These are phyloP conservation scores for Rallus limicola DNA, from an alignment of 2,113 vertebrate genomes.

Conservation along the genomic window DNA sequence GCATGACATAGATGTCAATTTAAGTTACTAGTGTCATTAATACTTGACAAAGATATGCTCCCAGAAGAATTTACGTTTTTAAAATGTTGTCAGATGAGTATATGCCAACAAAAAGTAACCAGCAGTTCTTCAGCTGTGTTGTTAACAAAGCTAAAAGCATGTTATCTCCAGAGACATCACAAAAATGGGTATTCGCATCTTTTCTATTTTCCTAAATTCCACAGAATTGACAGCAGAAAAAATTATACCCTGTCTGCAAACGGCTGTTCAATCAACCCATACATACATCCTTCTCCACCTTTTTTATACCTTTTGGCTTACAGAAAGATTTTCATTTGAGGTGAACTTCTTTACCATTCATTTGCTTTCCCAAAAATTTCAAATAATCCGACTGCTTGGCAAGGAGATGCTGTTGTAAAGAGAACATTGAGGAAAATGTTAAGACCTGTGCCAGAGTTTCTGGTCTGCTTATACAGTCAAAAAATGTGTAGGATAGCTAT, in stretches of 20 bases:
- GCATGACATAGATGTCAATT: slow-evolving; percentile 67
- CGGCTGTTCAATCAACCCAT: background rate
- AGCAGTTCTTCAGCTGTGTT: slow-evolving; percentile 21
- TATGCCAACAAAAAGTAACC: slow-evolving; percentile 36
- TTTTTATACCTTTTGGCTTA: background rate
- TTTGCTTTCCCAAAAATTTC: background rate
- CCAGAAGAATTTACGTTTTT: slow-evolving; percentile 57
- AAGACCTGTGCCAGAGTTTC: background rate
- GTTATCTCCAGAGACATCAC: slow-evolving; percentile 42
- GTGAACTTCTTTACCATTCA: background rate
- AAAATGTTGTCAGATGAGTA: slow-evolving; percentile 56
- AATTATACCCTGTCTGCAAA: background rate
- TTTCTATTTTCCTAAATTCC: background rate
- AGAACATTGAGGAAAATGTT: background rate
- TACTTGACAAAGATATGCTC: slow-evolving; percentile 63
- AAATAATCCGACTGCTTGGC: background rate
- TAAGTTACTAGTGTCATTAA: slow-evolving; percentile 66
- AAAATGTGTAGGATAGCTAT: background rate
- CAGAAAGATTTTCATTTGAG: background rate
- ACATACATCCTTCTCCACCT: background rate
- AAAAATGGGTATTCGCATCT: slow-evolving; percentile 1
- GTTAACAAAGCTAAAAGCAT: slow-evolving; percentile 49
- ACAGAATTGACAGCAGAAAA: background rate
- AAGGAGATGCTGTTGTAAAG: background rate
- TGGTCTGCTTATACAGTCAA: background rate